A percentile compares a stretch with the other conserved stretches of the same genome.
phyloP scores from a whole-genome alignment of 2,797 vertebrate species.

The Sternarchorhynchus goeldii region DNA sequence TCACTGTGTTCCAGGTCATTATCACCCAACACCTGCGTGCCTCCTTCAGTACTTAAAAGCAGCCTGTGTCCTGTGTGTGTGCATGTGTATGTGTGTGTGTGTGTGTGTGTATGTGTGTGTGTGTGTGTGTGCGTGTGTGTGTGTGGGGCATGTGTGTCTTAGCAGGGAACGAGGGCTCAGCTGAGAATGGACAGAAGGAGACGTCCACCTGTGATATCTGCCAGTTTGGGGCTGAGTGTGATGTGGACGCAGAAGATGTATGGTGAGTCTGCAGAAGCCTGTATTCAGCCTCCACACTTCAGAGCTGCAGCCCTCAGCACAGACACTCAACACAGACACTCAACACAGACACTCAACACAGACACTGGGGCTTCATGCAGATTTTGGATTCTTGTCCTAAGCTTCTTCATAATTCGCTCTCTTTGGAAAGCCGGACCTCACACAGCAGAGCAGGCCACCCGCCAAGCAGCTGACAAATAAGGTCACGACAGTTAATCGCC shows the following conservation, averaged over 20 bases:
- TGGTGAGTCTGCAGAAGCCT: conserved; percentile 78
- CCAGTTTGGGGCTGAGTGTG: conserved; percentile 98
- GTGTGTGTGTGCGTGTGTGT: not conserved
- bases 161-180: conserved; percentile 93
- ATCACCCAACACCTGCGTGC: not conserved
- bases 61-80: not conserved
- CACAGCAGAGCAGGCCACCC: not conserved
- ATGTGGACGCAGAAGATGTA: conserved; percentile 97
- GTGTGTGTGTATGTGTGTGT: conserved; percentile 1
- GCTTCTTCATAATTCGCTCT: too few species aligned
- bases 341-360: too few species aligned
- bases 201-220: conserved; percentile 98
- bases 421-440: conserved; percentile 2
- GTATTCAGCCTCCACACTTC: not conserved
- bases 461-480: conserved; percentile 26
- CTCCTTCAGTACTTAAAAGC: not conserved
- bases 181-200: conserved; percentile 94
- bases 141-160: conserved; percentile 34
- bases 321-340: too few species aligned
- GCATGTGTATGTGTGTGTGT: not conserved
- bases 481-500: conserved; percentile 13
- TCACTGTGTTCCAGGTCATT: conserved; percentile 9
- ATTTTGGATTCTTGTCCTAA: too few species aligned
- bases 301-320: too few species aligned
- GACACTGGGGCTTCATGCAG: too few species aligned